Percentiles rank a stretch among this genome's conserved stretches.
These are phyloP conservation scores for Chaetops frenatus DNA, from an alignment of 2,113 vertebrate species.

Conservation along the genomic window DNA sequence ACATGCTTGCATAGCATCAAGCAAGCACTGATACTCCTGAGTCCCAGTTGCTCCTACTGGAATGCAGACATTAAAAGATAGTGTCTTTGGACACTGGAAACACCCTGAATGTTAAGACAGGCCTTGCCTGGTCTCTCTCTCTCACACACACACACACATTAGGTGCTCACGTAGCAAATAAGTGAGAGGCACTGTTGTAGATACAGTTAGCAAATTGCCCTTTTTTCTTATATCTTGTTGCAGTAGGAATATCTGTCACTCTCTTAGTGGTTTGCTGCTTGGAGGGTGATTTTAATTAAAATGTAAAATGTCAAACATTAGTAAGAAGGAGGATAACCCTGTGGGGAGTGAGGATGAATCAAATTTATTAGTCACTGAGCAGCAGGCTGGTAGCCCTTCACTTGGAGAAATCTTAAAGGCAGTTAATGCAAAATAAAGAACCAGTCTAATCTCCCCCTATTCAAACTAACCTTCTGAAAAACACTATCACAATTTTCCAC, in stretches of 20 bases:
- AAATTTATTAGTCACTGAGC: conserved; percentile 69
- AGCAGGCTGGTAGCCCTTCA: conserved; percentile 60
- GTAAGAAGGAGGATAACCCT: conserved; percentile 59
- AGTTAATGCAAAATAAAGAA: not conserved
- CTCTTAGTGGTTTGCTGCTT: conserved; percentile 62
- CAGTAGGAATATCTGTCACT: conserved; percentile 61
- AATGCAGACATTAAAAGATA: not conserved
- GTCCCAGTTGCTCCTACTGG: not conserved
- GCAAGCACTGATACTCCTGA: fast-evolving
- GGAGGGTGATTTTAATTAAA: conserved; percentile 72
- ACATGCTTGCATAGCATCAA: not conserved
- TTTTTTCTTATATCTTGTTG: conserved; percentile 49
- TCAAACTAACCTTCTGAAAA: conserved; percentile 1
- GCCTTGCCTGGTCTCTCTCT: not conserved
- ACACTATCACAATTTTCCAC: not conserved
- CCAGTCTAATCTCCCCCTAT: not conserved
- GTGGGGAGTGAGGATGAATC: conserved; percentile 60
- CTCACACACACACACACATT: not conserved
- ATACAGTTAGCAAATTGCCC: conserved; percentile 30
- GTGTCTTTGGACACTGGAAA: not conserved
- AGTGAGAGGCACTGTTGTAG: not conserved
- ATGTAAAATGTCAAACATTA: conserved; percentile 72
- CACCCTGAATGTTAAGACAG: not conserved
- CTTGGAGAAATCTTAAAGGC: conserved; percentile 40
- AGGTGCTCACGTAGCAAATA: not conserved